Conservation (phyloP, 1,140 invertebrate species). For the Holcopasites calliopsidis region DNA sequence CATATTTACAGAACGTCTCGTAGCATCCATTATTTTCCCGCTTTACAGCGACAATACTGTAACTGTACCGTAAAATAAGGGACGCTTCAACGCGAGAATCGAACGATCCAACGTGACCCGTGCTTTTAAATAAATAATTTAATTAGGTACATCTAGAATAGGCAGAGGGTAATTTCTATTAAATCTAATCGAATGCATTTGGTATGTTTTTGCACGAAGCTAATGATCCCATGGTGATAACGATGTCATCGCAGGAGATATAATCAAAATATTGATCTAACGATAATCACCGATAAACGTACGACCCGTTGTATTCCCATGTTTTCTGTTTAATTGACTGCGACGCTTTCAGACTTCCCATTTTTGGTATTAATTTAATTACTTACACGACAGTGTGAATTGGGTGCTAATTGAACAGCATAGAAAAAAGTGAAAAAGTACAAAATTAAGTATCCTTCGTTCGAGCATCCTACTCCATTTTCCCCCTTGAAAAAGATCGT, state of each 20-base stretch:
- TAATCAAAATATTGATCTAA: constrained; percentile 7
- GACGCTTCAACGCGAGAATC: background rate
- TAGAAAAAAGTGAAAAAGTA: background rate
- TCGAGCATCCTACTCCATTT: too few relatives aligned
- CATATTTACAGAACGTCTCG: constrained; percentile 46
- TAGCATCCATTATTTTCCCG: constrained; percentile 20
- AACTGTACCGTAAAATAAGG: too few relatives aligned
- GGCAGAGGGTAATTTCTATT: background rate
- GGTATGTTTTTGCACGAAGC: background rate
- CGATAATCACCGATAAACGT: background rate
- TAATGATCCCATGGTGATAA: background rate
- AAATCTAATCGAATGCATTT: constrained; percentile 7
- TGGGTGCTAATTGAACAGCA: background rate
- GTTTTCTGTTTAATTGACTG: background rate
- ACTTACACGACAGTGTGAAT: background rate
- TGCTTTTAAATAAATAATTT: constrained; percentile 57
- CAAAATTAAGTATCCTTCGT: background rate
- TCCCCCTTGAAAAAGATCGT: too few relatives aligned
- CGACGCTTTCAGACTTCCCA: background rate
- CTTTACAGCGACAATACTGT: background rate
- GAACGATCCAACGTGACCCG: constrained; percentile 15
- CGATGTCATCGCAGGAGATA: constrained; percentile 23
- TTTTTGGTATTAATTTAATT: background rate
- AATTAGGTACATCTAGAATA: constrained; percentile 30
- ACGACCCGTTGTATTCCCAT: background rate